Percentiles rank a stretch among this genome's conserved stretches.
Conservation (phyloP, 2,888 invertebrate species). For the Abrostola triplasia region DNA sequence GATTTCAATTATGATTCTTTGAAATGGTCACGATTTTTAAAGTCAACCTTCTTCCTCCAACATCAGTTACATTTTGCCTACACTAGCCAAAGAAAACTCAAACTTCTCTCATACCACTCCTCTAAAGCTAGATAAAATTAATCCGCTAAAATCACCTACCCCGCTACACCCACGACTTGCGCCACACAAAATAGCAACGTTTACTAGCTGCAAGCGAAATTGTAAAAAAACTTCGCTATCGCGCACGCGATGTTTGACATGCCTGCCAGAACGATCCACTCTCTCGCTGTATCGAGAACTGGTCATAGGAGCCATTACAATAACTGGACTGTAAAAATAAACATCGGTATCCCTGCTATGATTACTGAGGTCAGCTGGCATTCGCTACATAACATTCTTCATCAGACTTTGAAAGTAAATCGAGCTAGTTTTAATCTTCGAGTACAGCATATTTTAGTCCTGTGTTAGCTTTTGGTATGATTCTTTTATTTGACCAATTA, state of each 20-base stretch:
- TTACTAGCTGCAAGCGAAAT: slow-evolving; percentile 63
- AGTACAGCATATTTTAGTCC: no score
- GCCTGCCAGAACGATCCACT: slow-evolving; percentile 41
- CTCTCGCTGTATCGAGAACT: slow-evolving; percentile 43
- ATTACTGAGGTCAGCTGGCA: neutral
- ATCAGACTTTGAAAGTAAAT: no score
- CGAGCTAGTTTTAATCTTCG: no score
- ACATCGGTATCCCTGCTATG: neutral
- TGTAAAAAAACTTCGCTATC: slow-evolving; percentile 55
- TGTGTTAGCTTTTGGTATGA: no score
- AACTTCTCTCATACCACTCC: no score
- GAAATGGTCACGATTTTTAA: no score
- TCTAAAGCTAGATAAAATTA: no score
- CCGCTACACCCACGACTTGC: slow-evolving; percentile 26
- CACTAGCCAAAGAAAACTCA: no score
- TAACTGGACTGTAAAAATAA: slow-evolving; percentile 32
- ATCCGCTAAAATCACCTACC: neutral
- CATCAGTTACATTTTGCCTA: no score
- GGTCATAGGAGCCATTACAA: slow-evolving; percentile 22
- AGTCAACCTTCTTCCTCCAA: no score
- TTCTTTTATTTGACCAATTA: no score
- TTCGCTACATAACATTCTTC: neutral
- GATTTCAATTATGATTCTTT: no score
- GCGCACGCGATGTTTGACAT: slow-evolving; percentile 62
- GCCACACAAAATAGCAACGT: slow-evolving; percentile 55